phyloP scores from a whole-genome alignment of 2,797 vertebrate genomes.

The Hylomyscus alleni region DNA sequence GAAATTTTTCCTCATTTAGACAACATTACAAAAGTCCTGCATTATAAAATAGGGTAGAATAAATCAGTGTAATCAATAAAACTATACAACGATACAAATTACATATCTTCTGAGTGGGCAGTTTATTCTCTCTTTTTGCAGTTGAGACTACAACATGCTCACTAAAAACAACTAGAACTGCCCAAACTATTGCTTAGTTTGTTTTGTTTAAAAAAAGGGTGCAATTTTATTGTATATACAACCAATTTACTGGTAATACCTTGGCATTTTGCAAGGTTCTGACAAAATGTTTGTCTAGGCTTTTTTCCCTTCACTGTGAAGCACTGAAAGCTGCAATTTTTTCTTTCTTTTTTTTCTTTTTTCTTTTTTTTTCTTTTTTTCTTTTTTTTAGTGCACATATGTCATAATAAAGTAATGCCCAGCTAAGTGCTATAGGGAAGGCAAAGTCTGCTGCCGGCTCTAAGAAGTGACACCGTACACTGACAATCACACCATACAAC shows the following conservation, averaged over 20 bases:
- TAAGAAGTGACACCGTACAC: slow-evolving; percentile 92
- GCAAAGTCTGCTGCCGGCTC: slow-evolving; percentile 92
- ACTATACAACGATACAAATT: slow-evolving; percentile 99
- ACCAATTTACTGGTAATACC: slow-evolving; percentile 96
- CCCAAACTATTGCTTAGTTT: slow-evolving; percentile 99
- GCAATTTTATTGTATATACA: slow-evolving; percentile 97
- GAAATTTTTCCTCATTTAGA: slow-evolving; percentile 97
- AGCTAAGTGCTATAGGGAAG: slow-evolving; percentile 96
- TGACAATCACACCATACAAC: slow-evolving; percentile 94
- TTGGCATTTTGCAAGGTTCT: slow-evolving; percentile 94
- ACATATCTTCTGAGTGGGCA: slow-evolving; percentile 93
- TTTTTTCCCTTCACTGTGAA: slow-evolving; percentile 96
- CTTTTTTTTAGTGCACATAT: slow-evolving; percentile 97
- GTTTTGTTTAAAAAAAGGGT: slow-evolving; percentile 96
- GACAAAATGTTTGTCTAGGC: slow-evolving; percentile 95
- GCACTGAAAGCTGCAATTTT: slow-evolving; percentile 95
- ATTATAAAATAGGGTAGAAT: slow-evolving; percentile 99
- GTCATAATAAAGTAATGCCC: slow-evolving; percentile 98
- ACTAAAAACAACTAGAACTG: slow-evolving; percentile 95
- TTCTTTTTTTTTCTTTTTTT: slow-evolving; percentile 85
- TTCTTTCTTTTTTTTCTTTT: slow-evolving; percentile 82
- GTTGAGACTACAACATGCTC: slow-evolving; percentile 94
- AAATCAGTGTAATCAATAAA: slow-evolving; percentile 99
- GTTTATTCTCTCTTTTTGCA: slow-evolving; percentile 92
- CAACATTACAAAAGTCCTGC: slow-evolving; percentile 99